Evolutionary conservation across 2,888 invertebrate genomes (phyloP).

Genomic region (Brachylomia viminalis): DNA sequence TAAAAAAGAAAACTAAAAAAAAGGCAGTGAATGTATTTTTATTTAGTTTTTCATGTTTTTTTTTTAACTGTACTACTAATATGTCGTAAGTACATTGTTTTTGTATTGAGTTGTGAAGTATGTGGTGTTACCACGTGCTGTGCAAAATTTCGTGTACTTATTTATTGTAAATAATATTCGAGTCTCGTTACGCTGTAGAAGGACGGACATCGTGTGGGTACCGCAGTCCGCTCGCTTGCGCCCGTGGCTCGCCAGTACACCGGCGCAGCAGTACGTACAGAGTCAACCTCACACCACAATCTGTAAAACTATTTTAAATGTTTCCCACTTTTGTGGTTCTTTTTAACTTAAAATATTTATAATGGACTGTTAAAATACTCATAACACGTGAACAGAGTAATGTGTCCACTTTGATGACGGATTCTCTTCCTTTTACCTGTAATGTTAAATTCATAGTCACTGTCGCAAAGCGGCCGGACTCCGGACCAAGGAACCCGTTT

Average conservation of each 20-base stretch:
- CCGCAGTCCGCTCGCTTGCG: conserved; percentile 9
- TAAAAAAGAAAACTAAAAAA: conserved; percentile 69
- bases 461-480: conserved; percentile 40
- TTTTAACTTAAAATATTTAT: conserved; percentile 35
- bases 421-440: conserved; percentile 11
- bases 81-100: conserved; percentile 65
- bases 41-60: conserved; percentile 68
- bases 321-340: conserved; percentile 17
- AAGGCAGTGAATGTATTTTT: conserved; percentile 72
- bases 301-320: background rate
- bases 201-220: conserved; percentile 58
- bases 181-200: conserved; percentile 52
- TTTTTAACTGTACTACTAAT: conserved; percentile 64
- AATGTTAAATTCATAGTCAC: conserved; percentile 25
- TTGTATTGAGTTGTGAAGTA: conserved; percentile 65
- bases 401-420: conserved; percentile 25
- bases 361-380: conserved; percentile 49
- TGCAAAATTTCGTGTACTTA: conserved; percentile 78
- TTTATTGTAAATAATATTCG: conserved; percentile 79
- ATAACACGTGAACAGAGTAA: conserved; percentile 23
- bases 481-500: background rate
- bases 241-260: background rate
- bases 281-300: background rate
- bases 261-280: background rate
- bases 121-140: conserved; percentile 50